Evolutionary conservation across 1,140 invertebrate species (phyloP), one percentile per base, ranked within the genome.

Genomic region (Drosophila tsacasi): DNA sequence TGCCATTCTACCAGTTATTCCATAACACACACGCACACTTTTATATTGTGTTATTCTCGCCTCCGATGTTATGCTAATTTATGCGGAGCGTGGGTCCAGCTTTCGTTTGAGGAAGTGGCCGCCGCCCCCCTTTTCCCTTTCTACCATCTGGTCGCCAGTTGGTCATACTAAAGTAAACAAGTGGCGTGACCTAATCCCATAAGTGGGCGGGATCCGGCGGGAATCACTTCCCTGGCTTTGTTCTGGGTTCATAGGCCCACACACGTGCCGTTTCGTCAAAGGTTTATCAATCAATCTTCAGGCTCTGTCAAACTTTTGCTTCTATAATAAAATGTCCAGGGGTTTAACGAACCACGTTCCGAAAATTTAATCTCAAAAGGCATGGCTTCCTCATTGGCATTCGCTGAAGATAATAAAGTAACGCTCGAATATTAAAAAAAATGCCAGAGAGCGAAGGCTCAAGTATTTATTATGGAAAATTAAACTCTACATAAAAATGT

Each of bases 1-100:
- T 30, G 68, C 44, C 67, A 60, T 73, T 73, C 67, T 44, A 73
- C 67, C 77, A 77, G 82, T 81, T 67, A 61, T 62, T 58, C 61
- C 61, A 79, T 69, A 61, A 79, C 66, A 77, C 35, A 62, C 42
- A 42, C 23, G 49, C 13, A 42, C 19, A 37, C 10, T 60, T 66
- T 32, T 63, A 46, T 66, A 21, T 44, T 64, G 54, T 73, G 79
- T 79, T 86, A 30, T 73, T 81, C 82, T 74, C 64, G 71, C 64
- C 58, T 52, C 63, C 71, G 40, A 85, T 81, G 49, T 19, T 59
- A 90, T 89, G 85, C 85, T 89, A 90, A 89, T 89, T 85, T 79
- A 89, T 89, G 85, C 81, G 72, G 78, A 89, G 81, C 86, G 78
- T 84, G 84, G 79, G 83, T 67, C 84, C 68, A 83, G 72, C 72